Percentiles rank a stretch among this genome's conserved stretches.
Evolutionary conservation across 2,888 invertebrate genomes (phyloP).

Genomic region (Andrena bicolor): DNA sequence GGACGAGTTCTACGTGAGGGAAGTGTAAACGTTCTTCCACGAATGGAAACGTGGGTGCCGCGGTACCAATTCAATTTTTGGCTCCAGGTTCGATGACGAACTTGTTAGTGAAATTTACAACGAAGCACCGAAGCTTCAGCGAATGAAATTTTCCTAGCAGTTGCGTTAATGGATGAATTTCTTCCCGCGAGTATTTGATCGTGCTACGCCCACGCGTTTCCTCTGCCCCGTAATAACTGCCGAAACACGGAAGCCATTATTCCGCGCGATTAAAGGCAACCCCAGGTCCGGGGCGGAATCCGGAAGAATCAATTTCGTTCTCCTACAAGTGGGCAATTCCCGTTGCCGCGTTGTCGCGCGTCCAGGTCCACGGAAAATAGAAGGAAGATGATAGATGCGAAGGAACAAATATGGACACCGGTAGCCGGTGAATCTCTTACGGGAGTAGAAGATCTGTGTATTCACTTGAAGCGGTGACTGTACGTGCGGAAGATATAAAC

Average conservation of each 20-base stretch:
- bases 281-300: slow-evolving; percentile 15
- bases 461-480: slow-evolving; percentile 73
- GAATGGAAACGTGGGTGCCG: background rate
- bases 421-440: slow-evolving; percentile 50
- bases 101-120: too few relatives aligned
- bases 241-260: slow-evolving; percentile 29
- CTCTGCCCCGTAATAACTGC: background rate
- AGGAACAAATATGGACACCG: slow-evolving; percentile 63
- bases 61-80: background rate
- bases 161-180: too few relatives aligned
- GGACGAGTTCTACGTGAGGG: slow-evolving; percentile 58
- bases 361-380: slow-evolving; percentile 26
- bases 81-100: background rate
- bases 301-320: slow-evolving; percentile 49
- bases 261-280: slow-evolving; percentile 27
- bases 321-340: slow-evolving; percentile 55
- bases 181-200: too few relatives aligned
- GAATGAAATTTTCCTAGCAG: background rate
- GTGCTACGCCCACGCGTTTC: background rate
- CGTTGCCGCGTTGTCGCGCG: slow-evolving; percentile 39
- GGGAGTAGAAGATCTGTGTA: slow-evolving; percentile 73
- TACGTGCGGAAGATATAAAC: slow-evolving; percentile 81
- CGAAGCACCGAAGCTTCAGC: too few relatives aligned
- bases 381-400: slow-evolving; percentile 57
- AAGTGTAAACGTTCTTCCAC: slow-evolving; percentile 48